Evolutionary conservation across 2,113 vertebrate genomes (phyloP), one percentile per base, ranked within the genome.

Genomic region (Xiphophorus maculatus): DNA sequence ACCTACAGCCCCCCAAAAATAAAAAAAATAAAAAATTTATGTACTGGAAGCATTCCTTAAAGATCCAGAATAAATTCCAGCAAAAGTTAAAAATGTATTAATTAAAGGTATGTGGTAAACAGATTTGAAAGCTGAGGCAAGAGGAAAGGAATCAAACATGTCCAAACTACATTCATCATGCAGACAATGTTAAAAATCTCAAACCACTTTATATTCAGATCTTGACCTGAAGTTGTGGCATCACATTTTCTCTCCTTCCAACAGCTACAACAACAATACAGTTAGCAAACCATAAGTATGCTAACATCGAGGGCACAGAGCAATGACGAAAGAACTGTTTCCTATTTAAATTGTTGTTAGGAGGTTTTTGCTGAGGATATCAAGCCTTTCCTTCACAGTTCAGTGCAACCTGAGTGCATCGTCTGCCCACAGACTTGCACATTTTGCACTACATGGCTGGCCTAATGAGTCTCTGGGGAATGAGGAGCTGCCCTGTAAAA

Each of bases 391-490:
- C 79, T 78, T 83, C 76, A 73, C 27, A 64, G 70, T 75, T 88
- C 78, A 79, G 71, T 88, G 85, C 80, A 88, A 79, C 73, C 81
- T 76, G 64, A 76, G 91, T 81, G 76, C 69, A 82, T 83, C 69
- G 62, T 77, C 69, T 74, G 77, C 42, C 80, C 73, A 83, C 66
- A 85, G 83, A 82, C 77, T 74, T 58, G 28, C 77, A 79, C 63
- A 64, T 69, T 64, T 62, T 76, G 83, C 58, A 81, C 73, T 74
- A 82, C 83, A 80, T 40, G 32, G 37, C 61, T 42, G 76, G 69
- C 68, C 85, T 92, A 95, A 94, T 92, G 91, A 93, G 93, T 84
- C 90, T 92, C 85, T 29, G 69, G 82, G 82, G 93, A 90, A 66
- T 25, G 63, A 79, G 79, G 76, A 89, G 88, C 90, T 90, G 88